Base-by-base conservation (phyloP, 2,888 invertebrate genomes). In the Papilio demoleus region DNA sequence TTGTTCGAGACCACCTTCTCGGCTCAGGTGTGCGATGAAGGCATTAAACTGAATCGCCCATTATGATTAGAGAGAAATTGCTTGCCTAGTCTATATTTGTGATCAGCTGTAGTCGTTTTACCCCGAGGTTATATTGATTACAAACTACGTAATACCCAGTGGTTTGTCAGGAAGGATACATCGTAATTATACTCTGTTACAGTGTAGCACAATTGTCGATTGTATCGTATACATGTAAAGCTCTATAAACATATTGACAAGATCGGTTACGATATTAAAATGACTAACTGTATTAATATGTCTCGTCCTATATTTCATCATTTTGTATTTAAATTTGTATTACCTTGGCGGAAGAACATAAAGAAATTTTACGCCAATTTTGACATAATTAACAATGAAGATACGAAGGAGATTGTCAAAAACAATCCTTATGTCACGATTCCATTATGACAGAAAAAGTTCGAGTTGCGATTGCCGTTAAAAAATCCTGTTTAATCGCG, bases 11-110 rank as follows among this genome's bases (percentile, higher is more conserved):
- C 81, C 78, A 79, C 82, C 80, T 77, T 80, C 74, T 75, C 69
- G 77, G 75, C 81, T 81, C 88, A 89, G 88, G 89, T 90, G 88
- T 81, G 78, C 86, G 82, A 90, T 90, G 88, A 90, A 90, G 90
- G 88, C 87, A 92, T 92, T 88, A 90, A 82, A 80, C 81, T 81
- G 86, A 88, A 87, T 85, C 84, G 81, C 76, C 88, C 80, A 89
- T 90, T 89, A 88, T 86, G 87, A 90, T 88, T 88, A 75, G 71
- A 74, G 70, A 79, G 79, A 82, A 84, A 86, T 85, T 82, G 83
- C 80, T 75, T 74, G 72, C 73, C 73, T 80, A 81, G 84, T 85
- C 85, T 83, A 81, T 85, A 85, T 88, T 88, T 88, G 88, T 86
- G 85, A 89, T 88, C 88, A 87, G 80, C 81, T 79, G 75, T 75